A percentile compares a stretch with the other conserved stretches of the same genome.
phyloP scores from a whole-genome alignment of 2,797 vertebrate species.

The Esox masquinongy region DNA sequence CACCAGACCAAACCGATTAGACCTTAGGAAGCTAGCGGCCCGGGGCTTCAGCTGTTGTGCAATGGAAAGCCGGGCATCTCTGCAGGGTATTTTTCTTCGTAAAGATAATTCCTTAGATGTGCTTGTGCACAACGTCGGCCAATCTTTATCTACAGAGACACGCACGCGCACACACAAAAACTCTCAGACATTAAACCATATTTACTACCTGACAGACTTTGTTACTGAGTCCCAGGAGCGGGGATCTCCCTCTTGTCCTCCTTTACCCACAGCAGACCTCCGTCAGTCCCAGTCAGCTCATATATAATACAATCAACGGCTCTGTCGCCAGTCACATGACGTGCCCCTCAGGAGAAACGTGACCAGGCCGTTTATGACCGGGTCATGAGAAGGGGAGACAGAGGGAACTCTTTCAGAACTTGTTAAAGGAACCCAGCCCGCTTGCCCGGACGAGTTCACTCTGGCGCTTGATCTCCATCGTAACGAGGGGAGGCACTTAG shows the following conservation, averaged over 20 bases:
- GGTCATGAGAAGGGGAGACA: not conserved
- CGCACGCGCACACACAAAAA: not conserved
- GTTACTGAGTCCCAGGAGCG: not conserved
- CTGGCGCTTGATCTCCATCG: not conserved
- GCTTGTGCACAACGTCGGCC: not conserved
- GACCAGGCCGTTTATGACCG: constrained; percentile 1
- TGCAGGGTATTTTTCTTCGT: not conserved
- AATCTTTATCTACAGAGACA: not conserved
- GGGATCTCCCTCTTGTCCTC: not conserved
- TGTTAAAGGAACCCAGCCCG: not conserved
- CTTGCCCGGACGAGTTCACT: not conserved
- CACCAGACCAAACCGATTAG: constrained; percentile 15
- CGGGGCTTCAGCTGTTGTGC: constrained; percentile 12
- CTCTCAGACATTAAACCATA: not conserved
- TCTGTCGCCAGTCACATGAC: not conserved
- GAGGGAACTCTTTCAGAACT: not conserved
- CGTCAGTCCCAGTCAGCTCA: not conserved
- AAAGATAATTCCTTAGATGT: constrained; percentile 34
- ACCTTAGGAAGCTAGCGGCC: constrained; percentile 22
- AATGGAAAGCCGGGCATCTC: not conserved
- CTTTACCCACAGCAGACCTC: not conserved
- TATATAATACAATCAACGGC: no score
- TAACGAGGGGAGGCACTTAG: no score
- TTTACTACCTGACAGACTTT: not conserved
- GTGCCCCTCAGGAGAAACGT: not conserved